phyloP scores from a whole-genome alignment of 2,797 vertebrate genomes.

The Enoplosus armatus region DNA sequence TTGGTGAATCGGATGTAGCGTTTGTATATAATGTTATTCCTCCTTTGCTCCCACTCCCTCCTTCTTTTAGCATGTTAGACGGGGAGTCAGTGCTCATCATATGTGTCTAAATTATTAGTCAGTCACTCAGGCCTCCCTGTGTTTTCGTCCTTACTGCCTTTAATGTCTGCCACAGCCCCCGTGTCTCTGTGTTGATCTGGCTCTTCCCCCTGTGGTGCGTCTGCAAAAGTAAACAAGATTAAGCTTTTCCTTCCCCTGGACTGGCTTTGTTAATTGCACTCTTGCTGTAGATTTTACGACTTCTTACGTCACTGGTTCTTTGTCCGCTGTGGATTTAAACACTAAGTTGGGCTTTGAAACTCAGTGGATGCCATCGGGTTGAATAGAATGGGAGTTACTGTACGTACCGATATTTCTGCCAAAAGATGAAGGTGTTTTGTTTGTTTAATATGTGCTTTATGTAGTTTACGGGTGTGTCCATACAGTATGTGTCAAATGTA shows the following conservation, averaged over 20 bases:
- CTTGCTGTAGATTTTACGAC: constrained; percentile 17
- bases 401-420: neutral
- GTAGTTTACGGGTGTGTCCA: neutral
- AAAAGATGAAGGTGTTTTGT: neutral
- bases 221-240: constrained; percentile 34
- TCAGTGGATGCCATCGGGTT: neutral
- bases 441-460: neutral
- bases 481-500: neutral
- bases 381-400: neutral
- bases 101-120: neutral
- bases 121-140: neutral
- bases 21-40: neutral
- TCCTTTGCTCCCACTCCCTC: neutral
- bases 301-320: neutral
- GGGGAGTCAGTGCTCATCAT: neutral
- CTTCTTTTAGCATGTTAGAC: neutral
- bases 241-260: constrained; percentile 43
- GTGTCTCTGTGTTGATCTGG: neutral
- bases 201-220: neutral
- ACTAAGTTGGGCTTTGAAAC: neutral
- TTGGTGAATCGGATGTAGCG: neutral
- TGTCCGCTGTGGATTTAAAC: neutral
- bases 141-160: neutral
- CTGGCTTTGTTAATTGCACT: constrained; percentile 21
- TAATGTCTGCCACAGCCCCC: neutral